phyloP scores from a whole-genome alignment of 1,140 invertebrate genomes.

The Daktulosphaira vitifoliae region DNA sequence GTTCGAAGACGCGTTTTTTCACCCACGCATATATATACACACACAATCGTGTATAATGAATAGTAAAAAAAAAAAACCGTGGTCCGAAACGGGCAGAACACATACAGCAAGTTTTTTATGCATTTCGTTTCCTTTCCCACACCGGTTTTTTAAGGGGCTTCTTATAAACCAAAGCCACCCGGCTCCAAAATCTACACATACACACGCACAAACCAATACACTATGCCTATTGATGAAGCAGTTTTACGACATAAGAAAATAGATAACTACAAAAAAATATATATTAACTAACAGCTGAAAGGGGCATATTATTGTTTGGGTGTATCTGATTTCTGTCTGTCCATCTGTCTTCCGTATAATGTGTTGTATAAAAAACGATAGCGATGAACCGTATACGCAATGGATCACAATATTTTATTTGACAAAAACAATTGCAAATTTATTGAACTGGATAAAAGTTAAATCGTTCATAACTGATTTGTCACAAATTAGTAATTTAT shows the following conservation, averaged over 20 bases:
- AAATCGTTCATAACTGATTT: too few relatives aligned
- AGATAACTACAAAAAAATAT: slow-evolving; percentile 21
- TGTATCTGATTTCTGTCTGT: slow-evolving; percentile 34
- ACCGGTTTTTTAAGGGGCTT: slow-evolving; percentile 33
- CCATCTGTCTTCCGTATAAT: slow-evolving; percentile 28
- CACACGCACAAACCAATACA: slow-evolving; percentile 13
- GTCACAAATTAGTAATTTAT: too few relatives aligned
- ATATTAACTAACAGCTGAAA: slow-evolving; percentile 33
- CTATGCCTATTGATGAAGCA: slow-evolving; percentile 28
- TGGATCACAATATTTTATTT: too few relatives aligned
- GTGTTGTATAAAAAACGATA: too few relatives aligned
- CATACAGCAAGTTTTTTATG: slow-evolving; percentile 30
- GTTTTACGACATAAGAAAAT: slow-evolving; percentile 33
- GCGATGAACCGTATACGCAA: too few relatives aligned
- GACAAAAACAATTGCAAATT: too few relatives aligned
- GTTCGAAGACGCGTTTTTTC: slow-evolving; percentile 29
- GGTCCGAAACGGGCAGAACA: slow-evolving; percentile 24
- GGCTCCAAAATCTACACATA: slow-evolving; percentile 21
- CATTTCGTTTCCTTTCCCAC: slow-evolving; percentile 34
- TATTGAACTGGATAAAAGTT: too few relatives aligned
- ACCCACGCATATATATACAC: slow-evolving; percentile 6
- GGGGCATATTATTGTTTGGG: slow-evolving; percentile 33
- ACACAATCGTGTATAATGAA: slow-evolving; percentile 31
- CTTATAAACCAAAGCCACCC: slow-evolving; percentile 33
- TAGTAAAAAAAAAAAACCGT: slow-evolving; percentile 32